A percentile compares a stretch with the other conserved stretches of the same genome.
phyloP scores from a whole-genome alignment of 2,888 invertebrate genomes.

The Germaria angustata region DNA sequence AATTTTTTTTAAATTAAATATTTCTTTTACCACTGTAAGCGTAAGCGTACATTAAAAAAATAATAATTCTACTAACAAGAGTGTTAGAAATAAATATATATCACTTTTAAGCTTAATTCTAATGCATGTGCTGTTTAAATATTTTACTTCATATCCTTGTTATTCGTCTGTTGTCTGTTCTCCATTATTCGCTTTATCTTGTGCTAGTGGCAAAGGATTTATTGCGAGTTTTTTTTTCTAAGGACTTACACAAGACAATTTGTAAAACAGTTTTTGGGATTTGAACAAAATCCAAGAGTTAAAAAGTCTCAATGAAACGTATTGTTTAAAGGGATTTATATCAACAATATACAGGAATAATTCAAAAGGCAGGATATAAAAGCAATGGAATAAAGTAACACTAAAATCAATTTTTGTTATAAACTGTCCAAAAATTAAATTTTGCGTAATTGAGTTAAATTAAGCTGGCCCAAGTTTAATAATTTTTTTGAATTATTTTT shows the following conservation, averaged over 20 bases:
- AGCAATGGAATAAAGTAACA: background rate
- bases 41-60: too few relatives aligned
- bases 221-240: conserved; percentile 37
- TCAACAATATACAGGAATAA: background rate
- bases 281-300: conserved; percentile 37
- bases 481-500: too few relatives aligned
- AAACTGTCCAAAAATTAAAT: background rate
- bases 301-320: conserved; percentile 48
- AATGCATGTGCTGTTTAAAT: conserved; percentile 57
- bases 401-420: conserved; percentile 52
- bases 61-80: conserved; percentile 43
- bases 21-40: background rate
- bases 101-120: conserved; percentile 65
- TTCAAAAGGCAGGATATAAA: background rate
- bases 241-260: conserved; percentile 61
- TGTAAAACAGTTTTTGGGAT: conserved; percentile 54
- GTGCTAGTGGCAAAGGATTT: conserved; percentile 63
- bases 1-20: too few relatives aligned
- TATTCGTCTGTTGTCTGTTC: conserved; percentile 22
- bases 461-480: too few relatives aligned
- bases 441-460: too few relatives aligned
- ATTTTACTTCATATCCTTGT: conserved; percentile 1
- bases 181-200: conserved; percentile 43
- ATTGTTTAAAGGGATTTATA: conserved; percentile 58
- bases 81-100: conserved; percentile 56